These are phyloP conservation scores for Crematogaster levior DNA, from an alignment of 2,888 invertebrate species.

Conservation along the genomic window DNA sequence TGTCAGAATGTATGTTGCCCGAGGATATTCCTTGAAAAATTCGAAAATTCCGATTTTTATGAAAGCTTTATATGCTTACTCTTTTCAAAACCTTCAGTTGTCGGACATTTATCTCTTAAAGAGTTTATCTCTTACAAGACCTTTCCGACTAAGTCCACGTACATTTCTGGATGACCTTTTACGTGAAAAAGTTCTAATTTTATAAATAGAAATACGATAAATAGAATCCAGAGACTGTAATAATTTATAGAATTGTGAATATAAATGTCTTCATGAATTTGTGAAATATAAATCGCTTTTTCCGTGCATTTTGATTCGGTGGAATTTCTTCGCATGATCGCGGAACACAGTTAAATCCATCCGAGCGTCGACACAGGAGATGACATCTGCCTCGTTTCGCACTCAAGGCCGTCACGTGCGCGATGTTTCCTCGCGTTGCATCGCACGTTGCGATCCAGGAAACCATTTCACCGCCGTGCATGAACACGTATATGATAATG, in stretches of 20 bases:
- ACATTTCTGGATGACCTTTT: not conserved
- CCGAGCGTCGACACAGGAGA: conserved; percentile 43
- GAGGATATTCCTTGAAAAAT: not conserved
- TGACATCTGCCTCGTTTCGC: conserved; percentile 46
- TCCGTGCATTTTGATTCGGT: conserved; percentile 15
- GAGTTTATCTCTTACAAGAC: not conserved
- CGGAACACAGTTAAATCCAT: conserved; percentile 34
- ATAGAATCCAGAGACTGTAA: not conserved
- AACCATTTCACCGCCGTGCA: conserved; percentile 42
- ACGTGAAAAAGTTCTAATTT: not conserved
- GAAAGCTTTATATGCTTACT: not conserved
- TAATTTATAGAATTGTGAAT: not conserved
- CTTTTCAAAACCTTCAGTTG: not conserved
- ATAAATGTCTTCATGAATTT: no score
- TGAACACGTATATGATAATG: conserved; percentile 55
- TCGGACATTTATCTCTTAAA: not conserved
- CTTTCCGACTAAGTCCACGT: not conserved
- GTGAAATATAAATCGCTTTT: not conserved
- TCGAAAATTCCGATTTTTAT: conserved; percentile 33
- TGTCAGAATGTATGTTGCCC: conserved; percentile 24
- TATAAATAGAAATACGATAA: not conserved
- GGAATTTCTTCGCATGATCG: conserved; percentile 31
- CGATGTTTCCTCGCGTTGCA: conserved; percentile 24
- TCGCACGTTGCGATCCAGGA: conserved; percentile 36
- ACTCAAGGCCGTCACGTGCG: conserved; percentile 47